Base-by-base conservation (phyloP, 2,888 invertebrate species). In the Lithophane leautieri region DNA sequence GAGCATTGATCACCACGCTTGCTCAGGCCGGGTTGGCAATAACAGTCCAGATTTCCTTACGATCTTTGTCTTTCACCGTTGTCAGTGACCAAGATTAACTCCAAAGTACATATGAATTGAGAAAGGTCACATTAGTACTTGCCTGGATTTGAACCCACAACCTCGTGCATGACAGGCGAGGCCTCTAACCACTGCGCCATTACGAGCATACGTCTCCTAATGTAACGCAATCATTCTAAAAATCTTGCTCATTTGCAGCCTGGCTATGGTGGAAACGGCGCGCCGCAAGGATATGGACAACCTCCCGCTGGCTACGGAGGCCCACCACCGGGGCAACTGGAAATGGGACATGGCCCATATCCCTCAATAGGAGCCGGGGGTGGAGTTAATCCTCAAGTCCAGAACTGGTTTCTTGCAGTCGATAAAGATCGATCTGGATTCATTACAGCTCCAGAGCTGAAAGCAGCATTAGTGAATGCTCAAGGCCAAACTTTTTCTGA, bases 401-500 rank as follows among this genome's bases (percentile, higher is more conserved):
- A 98, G 86, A 98, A 98, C 90, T 99, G 99, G 98, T 99, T 99
- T 92, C 93, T 94, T 44, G 97, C 98, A 25, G 99, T 99, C 0
- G 99, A 99, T 90, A 97, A 97, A 85, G 99, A 99, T 91, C 97
- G 97, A 47, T 98, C 98, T 28, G 99, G 99, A 4, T 97, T 97
- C 91, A 99, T 99, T 71, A 97, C 98, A 71, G 97, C 98, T 14
- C 82, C 91, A 16, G 99, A 99, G 94, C 95, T 99, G 28, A 98
- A 98, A 93, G 96, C 97, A 12, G 99, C 99, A 0, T 95, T 99
- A 60, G 97, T 98, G 34, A 99, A 98, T 94, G 98, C 98, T 34
- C 98, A 98, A 93, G 99, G 99, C 22, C 97, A 98, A 87, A 97
- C 97, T 79, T 98, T 98, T 93, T 98, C 98, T 7, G 98, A 98